A percentile compares a stretch with the other conserved stretches of the same genome.
Conservation (phyloP, 2,888 invertebrate genomes). For the Lasius platythorax region DNA sequence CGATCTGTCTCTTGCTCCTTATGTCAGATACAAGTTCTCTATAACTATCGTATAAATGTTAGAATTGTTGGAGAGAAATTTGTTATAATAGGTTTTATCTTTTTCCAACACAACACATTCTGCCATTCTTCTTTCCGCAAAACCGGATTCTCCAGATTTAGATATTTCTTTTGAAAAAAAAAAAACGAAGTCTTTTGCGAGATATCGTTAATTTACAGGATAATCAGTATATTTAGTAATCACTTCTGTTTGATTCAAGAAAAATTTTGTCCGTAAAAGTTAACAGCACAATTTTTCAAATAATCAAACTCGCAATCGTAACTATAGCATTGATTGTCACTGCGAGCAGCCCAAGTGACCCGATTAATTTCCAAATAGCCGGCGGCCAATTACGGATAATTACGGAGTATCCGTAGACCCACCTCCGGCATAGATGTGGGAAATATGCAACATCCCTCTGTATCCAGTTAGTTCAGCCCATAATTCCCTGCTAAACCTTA, state of each 20-base stretch:
- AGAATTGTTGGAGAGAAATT: conserved; percentile 2
- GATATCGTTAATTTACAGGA: neutral
- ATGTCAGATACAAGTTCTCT: conserved; percentile 3
- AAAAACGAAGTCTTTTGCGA: neutral
- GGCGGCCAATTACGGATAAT: conserved; percentile 28
- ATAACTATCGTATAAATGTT: neutral
- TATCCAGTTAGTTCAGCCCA: neutral
- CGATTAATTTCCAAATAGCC: conserved; percentile 50
- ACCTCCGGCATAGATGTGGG: conserved; percentile 12
- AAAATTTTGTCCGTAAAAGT: neutral
- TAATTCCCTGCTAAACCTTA: neutral
- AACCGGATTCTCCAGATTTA: neutral
- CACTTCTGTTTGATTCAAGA: neutral
- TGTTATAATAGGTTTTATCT: neutral
- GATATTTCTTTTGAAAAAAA: neutral
- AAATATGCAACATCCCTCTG: neutral
- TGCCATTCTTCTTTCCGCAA: neutral
- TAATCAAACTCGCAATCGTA: neutral
- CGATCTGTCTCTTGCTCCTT: neutral
- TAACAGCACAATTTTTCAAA: neutral
- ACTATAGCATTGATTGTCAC: conserved; percentile 36
- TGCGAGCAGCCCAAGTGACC: conserved; percentile 12
- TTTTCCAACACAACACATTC: neutral
- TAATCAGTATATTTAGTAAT: neutral
- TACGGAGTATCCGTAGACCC: neutral